A percentile compares a stretch with the other conserved stretches of the same genome.
These are phyloP conservation scores for Ploceus nigricollis DNA, from an alignment of 2,113 vertebrate species.

Conservation along the genomic window DNA sequence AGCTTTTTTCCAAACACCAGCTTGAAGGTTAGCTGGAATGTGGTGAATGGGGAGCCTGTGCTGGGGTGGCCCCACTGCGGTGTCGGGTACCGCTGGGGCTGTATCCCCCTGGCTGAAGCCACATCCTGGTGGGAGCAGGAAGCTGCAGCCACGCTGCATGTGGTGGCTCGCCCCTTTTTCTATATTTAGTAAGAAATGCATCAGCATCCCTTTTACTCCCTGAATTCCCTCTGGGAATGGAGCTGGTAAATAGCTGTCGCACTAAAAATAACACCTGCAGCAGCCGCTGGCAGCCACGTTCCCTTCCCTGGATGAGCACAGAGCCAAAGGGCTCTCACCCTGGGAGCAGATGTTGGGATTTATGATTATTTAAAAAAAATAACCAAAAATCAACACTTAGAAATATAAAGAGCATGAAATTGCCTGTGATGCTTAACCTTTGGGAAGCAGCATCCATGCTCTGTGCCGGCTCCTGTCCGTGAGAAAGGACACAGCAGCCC, in stretches of 20 bases:
- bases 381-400: not conserved
- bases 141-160: not conserved
- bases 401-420: not conserved
- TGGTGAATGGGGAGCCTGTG: not conserved
- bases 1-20: not conserved
- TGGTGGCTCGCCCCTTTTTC: not conserved
- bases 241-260: constrained; percentile 24
- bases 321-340: not conserved
- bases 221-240: not conserved
- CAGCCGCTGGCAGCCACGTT: not conserved
- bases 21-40: not conserved
- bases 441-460: not conserved
- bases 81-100: rapidly evolving
- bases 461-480: rapidly evolving
- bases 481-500: not conserved
- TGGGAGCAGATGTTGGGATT: not conserved
- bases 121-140: rapidly evolving
- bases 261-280: constrained; percentile 27
- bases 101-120: not conserved
- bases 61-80: rapidly evolving
- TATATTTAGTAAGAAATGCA: constrained; percentile 24
- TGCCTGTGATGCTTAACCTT: not conserved
- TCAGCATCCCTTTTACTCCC: constrained; percentile 27
- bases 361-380: not conserved
- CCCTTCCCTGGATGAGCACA: not conserved